phyloP scores from a whole-genome alignment of 1,140 invertebrate genomes.

The Spodoptera litura region DNA sequence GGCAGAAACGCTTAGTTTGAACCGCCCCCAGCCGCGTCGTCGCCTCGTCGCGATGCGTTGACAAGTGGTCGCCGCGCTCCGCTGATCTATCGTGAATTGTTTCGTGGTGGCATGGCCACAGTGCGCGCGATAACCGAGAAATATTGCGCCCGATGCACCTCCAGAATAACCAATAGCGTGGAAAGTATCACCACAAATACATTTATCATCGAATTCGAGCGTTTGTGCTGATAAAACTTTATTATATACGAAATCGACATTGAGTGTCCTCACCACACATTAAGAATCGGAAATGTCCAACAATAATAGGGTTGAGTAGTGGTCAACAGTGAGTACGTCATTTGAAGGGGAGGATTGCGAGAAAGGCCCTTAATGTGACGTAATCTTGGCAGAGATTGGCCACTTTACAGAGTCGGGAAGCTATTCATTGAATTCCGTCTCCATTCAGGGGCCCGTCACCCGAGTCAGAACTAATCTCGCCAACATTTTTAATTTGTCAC shows the following conservation, averaged over 20 bases:
- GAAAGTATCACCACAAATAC: slow-evolving; percentile 31
- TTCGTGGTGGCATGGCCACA: slow-evolving; percentile 15
- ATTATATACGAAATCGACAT: slow-evolving; percentile 14
- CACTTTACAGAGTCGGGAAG: slow-evolving; percentile 57
- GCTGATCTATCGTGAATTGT: slow-evolving; percentile 59
- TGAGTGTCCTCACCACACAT: slow-evolving; percentile 14
- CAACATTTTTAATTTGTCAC: slow-evolving; percentile 62
- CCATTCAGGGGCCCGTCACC: slow-evolving; percentile 57
- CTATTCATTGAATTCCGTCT: slow-evolving; percentile 63
- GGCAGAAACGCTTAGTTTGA: slow-evolving; percentile 77
- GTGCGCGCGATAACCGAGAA: slow-evolving; percentile 31
- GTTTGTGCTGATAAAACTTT: slow-evolving; percentile 5
- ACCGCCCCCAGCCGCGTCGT: slow-evolving; percentile 42
- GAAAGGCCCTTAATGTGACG: slow-evolving; percentile 58
- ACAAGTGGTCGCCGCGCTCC: slow-evolving; percentile 69
- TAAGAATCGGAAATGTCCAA: slow-evolving; percentile 17
- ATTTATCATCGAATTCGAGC: not conserved
- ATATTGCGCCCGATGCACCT: slow-evolving; percentile 43
- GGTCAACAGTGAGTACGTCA: slow-evolving; percentile 45
- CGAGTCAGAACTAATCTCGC: slow-evolving; percentile 58
- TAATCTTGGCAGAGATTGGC: slow-evolving; percentile 64
- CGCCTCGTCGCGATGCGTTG: slow-evolving; percentile 56
- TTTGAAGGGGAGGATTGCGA: slow-evolving; percentile 38
- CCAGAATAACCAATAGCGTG: slow-evolving; percentile 18
- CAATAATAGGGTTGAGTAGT: slow-evolving; percentile 39